Evolutionary conservation across 2,888 invertebrate genomes (phyloP), one percentile per base, ranked within the genome.

Genomic region (Lithophane leautieri): DNA sequence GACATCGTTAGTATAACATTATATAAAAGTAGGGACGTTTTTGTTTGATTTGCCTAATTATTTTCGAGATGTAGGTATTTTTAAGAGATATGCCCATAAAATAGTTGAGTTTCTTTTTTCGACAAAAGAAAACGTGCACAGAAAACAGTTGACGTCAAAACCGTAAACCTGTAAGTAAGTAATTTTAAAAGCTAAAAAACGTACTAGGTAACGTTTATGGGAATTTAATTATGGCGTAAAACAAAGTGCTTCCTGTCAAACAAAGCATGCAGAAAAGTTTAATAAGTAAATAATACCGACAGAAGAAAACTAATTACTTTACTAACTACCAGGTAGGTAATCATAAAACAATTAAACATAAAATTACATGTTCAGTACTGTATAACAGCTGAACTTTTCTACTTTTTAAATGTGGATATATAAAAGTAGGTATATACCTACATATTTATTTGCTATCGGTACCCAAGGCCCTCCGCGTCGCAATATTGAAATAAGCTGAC

Each of bases 381-480:
- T 42, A 19, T 19, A 54, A n/a, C 7, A 34, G 19, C 44, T 70
- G n/a, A 54, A 22, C 16, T n/a, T 16, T 47, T 14, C 16, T 40
- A 16, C n/a, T 25, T 54, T 44, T 74, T 34, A 44, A n/a, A 52
- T 63, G 8, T 6, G 16, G 16, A 54, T 67, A 40, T 67, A 6
- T 54, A 9, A 54, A 54, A n/a, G 16, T n/a, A n/a, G n/a, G 1
- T 66, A 66, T 8, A n/a, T 54, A 11, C 7, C 54, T 54, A 40
- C 12, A 60, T 76, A 28, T 84, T 79, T 65, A 56, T 77, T 76
- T 84, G 72, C 58, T 54, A 73, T 73, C 70, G 60, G 65, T 74
- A 79, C 66, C 61, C 76, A 80, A 79, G 79, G 85, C 88, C 87
- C 88, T 78, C 86, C 85, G 81, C 87, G 76, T 73, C 70, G 82